Base-by-base conservation (phyloP, 1,140 invertebrate genomes). In the Sitophilus oryzae region DNA sequence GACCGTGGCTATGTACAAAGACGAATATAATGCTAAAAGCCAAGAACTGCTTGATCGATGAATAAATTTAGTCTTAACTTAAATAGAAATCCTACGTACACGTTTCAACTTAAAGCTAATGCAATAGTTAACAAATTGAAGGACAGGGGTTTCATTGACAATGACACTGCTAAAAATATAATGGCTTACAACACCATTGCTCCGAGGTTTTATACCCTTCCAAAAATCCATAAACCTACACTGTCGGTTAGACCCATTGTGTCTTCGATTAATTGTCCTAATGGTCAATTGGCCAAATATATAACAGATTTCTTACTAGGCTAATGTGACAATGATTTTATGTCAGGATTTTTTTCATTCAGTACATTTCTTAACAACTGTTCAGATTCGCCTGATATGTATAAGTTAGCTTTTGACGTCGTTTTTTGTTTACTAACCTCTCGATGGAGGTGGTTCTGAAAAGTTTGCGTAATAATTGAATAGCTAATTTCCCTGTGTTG, bases 61-160 rank as follows among this genome's bases (percentile, higher is more conserved):
- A 14, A 5, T 10, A 20, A 16, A 19, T 44, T 21, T 23, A 21
- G 2, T 44, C 20, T 2, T 21, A 40, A 14, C n/a, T 21, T 44
- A 19, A 44, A 44, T 21, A 35, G 19, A 10, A 38, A 50, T 25
- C 36, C 48, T 22, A 50, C 48, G 11, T 40, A 22, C 19, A 38
- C 22, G 6, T 43, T 51, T 9, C 20, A 52, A 42, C 23, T 18
- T 1, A 52, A 52, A 20, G 40, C 42, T 34, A 52, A 52, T 21
- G 35, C 25, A 25, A 30, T 52, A 20, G 40, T 52, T 2, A 44
- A 22, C 8, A 15, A 15, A 2, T 16, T 44, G 44, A 44, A 52
- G 16, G 36, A 52, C 19, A 23, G 14, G 37, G 37, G 48, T 23
- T 36, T 22, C 15, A 44, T 52, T 43, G 23, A 20, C 30, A 15